Percentiles rank a stretch among this genome's conserved stretches.
Conservation (phyloP, 2,113 vertebrate species). For the Progne subis region DNA sequence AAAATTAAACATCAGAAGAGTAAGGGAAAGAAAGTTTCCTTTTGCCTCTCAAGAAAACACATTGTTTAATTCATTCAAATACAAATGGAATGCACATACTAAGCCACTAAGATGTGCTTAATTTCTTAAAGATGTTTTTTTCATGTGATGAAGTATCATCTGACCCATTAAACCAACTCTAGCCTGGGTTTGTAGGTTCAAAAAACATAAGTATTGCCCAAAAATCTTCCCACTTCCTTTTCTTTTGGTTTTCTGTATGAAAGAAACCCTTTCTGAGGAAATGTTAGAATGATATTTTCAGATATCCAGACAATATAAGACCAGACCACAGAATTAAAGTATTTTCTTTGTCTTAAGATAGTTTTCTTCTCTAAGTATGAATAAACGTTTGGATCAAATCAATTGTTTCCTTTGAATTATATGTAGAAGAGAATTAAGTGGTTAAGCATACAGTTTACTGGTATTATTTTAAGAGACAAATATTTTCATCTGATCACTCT, state of each 20-base stretch:
- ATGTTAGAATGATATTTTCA: conserved; percentile 59
- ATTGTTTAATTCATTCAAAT: conserved; percentile 73
- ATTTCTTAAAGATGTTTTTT: conserved; percentile 78
- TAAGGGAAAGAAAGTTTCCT: conserved; percentile 43
- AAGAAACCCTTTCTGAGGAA: conserved; percentile 68
- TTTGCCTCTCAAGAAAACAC: conserved; percentile 59
- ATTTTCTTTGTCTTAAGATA: conserved; percentile 68
- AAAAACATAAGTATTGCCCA: conserved; percentile 66
- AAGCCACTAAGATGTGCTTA: conserved; percentile 63
- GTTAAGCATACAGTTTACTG: not conserved
- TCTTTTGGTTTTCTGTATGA: conserved; percentile 73
- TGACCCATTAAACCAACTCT: conserved; percentile 67
- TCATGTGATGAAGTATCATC: conserved; percentile 61
- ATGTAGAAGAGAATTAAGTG: not conserved
- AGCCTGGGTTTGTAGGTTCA: conserved; percentile 62
- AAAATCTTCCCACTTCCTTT: conserved; percentile 71
- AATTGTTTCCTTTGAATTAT: conserved; percentile 39
- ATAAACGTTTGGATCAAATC: conserved; percentile 6
- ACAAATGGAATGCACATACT: conserved; percentile 67
- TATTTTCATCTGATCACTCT: not conserved
- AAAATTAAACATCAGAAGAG: conserved; percentile 66
- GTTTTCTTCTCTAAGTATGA: conserved; percentile 32
- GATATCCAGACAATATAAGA: conserved; percentile 62
- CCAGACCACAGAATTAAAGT: conserved; percentile 67
- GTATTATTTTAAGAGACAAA: not conserved